Base-by-base conservation (phyloP, 2,113 vertebrate species). In the Silurus asotus region DNA sequence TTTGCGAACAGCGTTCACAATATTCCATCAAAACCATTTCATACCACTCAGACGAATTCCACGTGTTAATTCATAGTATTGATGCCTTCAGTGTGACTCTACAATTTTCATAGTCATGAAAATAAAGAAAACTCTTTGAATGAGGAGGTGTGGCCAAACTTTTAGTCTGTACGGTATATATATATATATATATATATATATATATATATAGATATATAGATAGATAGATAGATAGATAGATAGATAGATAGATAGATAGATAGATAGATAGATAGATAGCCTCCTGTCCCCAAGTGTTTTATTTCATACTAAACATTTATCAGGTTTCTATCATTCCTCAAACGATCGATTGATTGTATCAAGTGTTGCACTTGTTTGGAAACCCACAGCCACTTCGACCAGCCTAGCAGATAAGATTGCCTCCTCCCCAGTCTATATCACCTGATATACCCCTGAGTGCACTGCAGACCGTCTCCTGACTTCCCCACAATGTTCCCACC, bases 261-360 rank as follows among this genome's bases (percentile, higher is more conserved):
- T 37, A 1, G 37, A 37, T 37, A 1, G 1, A 37, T 37, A 37
- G 37, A 37, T 2, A 37, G 15, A 61, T 58, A 59, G 0, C 77
- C 20, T 61, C 77, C 25, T 45, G 77, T 79, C 9, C 15, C 53
- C 6, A n/a, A 25, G 51, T 55, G 51, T 76, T 55, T 56, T 0
- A 77, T 77, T 28, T 17, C 75, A 8, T 77, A 8, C 51, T 28
- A 14, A 56, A 28, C 17, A 7, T 56, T 17, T 56, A 56, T 56
- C 53, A 78, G 55, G 76, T 58, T 78, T 58, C 76, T 78, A 9
- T 58, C 53, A 45, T 8, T 45, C 0, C 4, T 8, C 55, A 59
- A 79, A 79, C 55, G 45, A 79, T 59, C 56, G 17, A 79, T 59
- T 20, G 28, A 56, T 79, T 20, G 77, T 45, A 59, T 59, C 77